Base-by-base conservation (phyloP, 2,797 vertebrate genomes). In the Geotrypetes seraphini region DNA sequence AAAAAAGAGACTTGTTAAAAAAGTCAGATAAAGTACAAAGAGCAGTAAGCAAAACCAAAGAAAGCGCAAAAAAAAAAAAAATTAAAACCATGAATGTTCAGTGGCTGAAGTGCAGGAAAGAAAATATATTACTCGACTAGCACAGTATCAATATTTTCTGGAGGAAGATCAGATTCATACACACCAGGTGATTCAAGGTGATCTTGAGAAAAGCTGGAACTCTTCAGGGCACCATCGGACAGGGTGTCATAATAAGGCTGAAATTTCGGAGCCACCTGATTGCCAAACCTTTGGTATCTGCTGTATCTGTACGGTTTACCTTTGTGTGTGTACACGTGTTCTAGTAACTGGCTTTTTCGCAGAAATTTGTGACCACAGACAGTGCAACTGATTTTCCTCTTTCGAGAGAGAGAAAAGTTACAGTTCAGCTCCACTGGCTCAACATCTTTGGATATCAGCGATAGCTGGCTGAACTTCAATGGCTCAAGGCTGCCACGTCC, bases 241-340 rank as follows among this genome's bases (percentile, higher is more conserved):
- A 63, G 57, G 5, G 50, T 71, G 49, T 87, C 79, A 9, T 84
- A 78, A 47, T 79, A 84, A 4, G 79, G 71, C 36, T 62, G 77
- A 39, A 78, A 76, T 41, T 79, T 78, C 36, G 85, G 82, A 27
- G 87, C 83, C 15, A 70, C n/a, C 4, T 79, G 70, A 43, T 71
- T 84, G 38, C 84, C 86, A 45, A 89, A 78, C 26, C 79, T 79
- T 56, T 80, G 87, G 77, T 87, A 89, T 34, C 81, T 85, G 49
- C 78, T 66, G n/a, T 71, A 72, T 32, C 85, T 89, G 40, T 85
- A 74, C 5, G 88, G 81, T 36, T 87, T 91, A 10, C 88, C 85
- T 5, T 89, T 89, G 68, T 97, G 94, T 0, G 71, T 69, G 62
- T 92, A 94, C 89, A 94, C 92, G 81, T 97, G 95, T 47, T 97